Base-by-base conservation (phyloP, 2,888 invertebrate species). In the Druceiella hillmani region DNA sequence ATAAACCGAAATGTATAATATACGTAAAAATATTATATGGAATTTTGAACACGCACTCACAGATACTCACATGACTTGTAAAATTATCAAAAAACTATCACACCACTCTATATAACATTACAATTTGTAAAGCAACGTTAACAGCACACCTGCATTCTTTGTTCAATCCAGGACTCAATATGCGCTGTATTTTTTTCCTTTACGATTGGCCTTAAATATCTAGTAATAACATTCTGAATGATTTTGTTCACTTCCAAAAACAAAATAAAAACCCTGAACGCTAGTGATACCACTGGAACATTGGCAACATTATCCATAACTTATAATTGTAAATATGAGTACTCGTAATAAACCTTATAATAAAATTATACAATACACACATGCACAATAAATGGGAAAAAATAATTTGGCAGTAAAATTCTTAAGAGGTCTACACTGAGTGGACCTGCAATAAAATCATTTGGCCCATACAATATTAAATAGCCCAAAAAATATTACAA, bases 321-420 rank as follows among this genome's bases (percentile, higher is more conserved):
- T 62, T 66, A 59, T 58, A 27, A 14, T 3, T 4, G n/a, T 26
- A 26, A 4, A 26, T 9, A 5, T 26, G 12, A n/a, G 12, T 27
- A 11, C 12, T 27, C n/a, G 9, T 27, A 27, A 9, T 11, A 14
- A 27, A 9, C 12, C 7, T 7, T 27, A 27, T 4, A 11, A 15
- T 66, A 59, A 64, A 66, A 66, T 64, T 53, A 65, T 66, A 66
- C 61, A 68, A 66, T 67, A 66, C 67, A 69, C 68, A 67, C 66
- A 69, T 66, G 66, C 69, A 67, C 69, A 68, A 68, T 67, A 66
- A 67, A 65, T 58, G 66, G 69, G 69, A 64, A 67, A 69, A 70
- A 69, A 69, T 67, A 70, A 70, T 68, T 70, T 70, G 70, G 70
- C 70, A 70, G 70, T 70, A 70, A 70, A 69, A 61, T 69, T 69